Conservation (phyloP, 2,888 invertebrate species). For the Rambutsinella grinnellia region DNA sequence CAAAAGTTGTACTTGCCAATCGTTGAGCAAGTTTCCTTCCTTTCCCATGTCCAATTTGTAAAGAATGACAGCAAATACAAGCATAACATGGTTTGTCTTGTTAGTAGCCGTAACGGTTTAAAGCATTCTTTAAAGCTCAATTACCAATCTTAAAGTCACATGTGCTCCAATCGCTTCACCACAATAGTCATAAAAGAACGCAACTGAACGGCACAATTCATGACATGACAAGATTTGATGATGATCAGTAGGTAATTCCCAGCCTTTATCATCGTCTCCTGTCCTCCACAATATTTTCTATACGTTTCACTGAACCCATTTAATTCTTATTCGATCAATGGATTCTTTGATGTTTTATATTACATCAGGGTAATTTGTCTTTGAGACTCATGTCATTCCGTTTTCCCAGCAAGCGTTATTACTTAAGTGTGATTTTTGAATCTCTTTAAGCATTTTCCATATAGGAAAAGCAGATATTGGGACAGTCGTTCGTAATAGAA, state of each 20-base stretch:
- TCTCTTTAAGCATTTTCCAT: too few species aligned
- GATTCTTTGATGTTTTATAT: too few species aligned
- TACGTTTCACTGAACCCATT: too few species aligned
- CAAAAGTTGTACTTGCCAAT: neutral
- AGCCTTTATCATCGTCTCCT: constrained; percentile 5
- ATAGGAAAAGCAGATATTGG: too few species aligned
- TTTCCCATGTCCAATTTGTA: neutral
- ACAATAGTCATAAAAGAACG: too few species aligned
- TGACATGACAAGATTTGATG: constrained; percentile 45
- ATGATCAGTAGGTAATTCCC: constrained; percentile 48
- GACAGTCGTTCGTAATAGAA: too few species aligned
- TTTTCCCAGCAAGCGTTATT: too few species aligned
- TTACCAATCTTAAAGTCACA: neutral
- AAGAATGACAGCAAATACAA: neutral
- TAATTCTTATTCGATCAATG: too few species aligned
- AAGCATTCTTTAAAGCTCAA: neutral
- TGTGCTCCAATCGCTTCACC: neutral
- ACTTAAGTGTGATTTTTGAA: too few species aligned
- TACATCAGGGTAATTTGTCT: too few species aligned
- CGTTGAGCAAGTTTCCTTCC: neutral
- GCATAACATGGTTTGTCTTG: neutral
- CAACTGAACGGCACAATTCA: constrained; percentile 5
- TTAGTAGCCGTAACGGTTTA: neutral
- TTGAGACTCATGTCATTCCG: too few species aligned
- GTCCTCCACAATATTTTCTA: too few species aligned